Evolutionary conservation across 30 jellyfish, hydroid and myxozoan genomes (phyloP), one percentile per base, ranked within the genome.

Genomic region (Pelagia noctiluca): DNA sequence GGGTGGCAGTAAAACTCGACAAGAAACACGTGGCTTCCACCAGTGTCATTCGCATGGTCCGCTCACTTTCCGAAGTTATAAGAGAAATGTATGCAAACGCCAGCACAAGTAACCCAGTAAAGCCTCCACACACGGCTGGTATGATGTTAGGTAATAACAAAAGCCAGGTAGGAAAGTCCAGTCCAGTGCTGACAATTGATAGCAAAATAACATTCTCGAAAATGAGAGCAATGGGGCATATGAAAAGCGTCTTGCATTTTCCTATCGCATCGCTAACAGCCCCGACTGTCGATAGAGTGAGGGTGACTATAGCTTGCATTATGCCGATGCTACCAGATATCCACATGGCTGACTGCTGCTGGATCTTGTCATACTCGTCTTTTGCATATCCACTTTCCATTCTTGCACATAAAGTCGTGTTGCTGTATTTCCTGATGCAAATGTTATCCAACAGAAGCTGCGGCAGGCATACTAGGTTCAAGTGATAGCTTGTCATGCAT

Each of bases 401-500:
- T 18, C 57, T 52, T 7, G 13, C 53, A 60, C 78, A 76, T 19
- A 11, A 57, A 3, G 78, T 54, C 3, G 35, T 33, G 77, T 76
- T 76, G n/a, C n/a, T n/a, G 76, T 76, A 70, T 23, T 76, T 76
- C 35, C 0, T 12, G 33, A 23, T 5, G 69, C 88, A 76, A 23
- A 76, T 70, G 16, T 57, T 60, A 8, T 76, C 88, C 65, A 76
- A 61, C 25, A 76, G 60, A 36, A 76, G 13, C 46, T 76, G 78
- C 16, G 88, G 88, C 73, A 76, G 28, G 60, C 78, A 29, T 42
- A 76, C 78, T 3, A 76, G 23, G 26, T 65, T 22, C 30, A 76
- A 70, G 79, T 32, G 62, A 64, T 57, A 76, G 22, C 35, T 78
- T 57, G 26, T 42, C 76, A 76, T 54, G 12, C 70, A 34, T 19